Evolutionary conservation across 2,888 invertebrate genomes (phyloP), one percentile per base, ranked within the genome.

Genomic region (Dryadula phaetusa): DNA sequence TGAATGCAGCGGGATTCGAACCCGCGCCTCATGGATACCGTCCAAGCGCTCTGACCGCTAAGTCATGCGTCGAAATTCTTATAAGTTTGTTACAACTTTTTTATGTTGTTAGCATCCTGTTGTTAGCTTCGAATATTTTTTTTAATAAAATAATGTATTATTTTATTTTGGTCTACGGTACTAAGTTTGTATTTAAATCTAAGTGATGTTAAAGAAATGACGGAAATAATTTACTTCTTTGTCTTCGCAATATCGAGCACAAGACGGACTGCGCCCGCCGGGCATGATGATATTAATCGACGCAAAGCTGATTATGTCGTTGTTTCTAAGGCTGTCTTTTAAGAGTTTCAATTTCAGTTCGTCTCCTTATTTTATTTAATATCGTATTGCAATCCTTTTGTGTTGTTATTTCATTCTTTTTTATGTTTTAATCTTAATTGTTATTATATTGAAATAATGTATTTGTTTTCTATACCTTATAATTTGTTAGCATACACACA

Each of bases 191-290:
- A 81, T 86, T 81, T 84, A 82, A 87, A 86, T 86, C 84, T 87
- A 86, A 86, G 83, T 85, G 81, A 82, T 82, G 77, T 81, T 83
- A 77, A 83, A 86, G 83, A 85, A 87, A 86, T 81, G 82, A 76
- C 84, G 85, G 86, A 90, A 90, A 88, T 88, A 86, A 91, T 90
- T 89, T 88, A 87, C 86, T 88, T 88, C 88, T 88, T 90, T 89
- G 87, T 87, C 82, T 79, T 79, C 80, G 87, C 86, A 86, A 86
- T 90, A 89, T 88, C 84, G 86, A 82, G 82, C 80, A 81, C 78
- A 52, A 61, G 54, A 65, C 58, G 60, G 56, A 62, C 56, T 67
- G 78, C 76, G 77, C 78, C 79, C 86, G 78, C 74, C 82, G 84
- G 90, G 80, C 83, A 82, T 79, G 80, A 79, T 79, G 86, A 85